A percentile compares a stretch with the other conserved stretches of the same genome.
Conservation (phyloP, 2,113 vertebrate species). For the Mesocricetus auratus region DNA sequence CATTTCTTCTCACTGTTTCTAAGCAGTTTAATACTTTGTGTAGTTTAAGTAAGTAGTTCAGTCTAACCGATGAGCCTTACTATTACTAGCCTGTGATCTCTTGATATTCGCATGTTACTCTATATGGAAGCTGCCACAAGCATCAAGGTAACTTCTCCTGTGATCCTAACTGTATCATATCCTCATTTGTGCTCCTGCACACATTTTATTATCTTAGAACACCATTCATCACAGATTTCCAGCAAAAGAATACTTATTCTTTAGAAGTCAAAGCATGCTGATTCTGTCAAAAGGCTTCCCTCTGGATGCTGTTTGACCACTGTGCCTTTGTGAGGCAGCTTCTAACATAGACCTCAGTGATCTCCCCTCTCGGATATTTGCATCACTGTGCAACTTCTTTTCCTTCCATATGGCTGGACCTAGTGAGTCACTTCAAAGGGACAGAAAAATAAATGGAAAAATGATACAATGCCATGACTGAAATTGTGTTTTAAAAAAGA, state of each 20-base stretch:
- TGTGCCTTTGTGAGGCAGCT: no score
- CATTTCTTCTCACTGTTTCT: not conserved
- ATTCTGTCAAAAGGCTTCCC: not conserved
- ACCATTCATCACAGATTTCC: no score
- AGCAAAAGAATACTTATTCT: not conserved
- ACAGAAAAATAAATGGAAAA: not conserved
- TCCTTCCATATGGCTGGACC: not conserved
- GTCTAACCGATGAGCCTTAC: not conserved
- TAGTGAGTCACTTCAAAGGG: not conserved
- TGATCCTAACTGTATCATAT: not conserved
- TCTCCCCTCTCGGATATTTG: not conserved
- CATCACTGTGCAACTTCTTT: not conserved
- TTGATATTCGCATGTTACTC: not conserved
- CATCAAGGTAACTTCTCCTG: not conserved
- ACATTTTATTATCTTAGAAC: not conserved
- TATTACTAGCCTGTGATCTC: not conserved
- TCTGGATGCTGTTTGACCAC: not conserved
- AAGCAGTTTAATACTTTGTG: not conserved
- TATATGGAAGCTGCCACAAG: not conserved
- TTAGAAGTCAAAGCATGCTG: not conserved
- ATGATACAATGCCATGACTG: not conserved
- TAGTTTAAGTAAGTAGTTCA: not conserved
- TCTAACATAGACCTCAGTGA: not conserved
- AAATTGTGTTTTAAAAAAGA: constrained; percentile 9
- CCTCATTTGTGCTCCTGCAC: not conserved